These are phyloP conservation scores for Pantherophis guttatus DNA, from an alignment of 2,113 vertebrate genomes.

Conservation along the genomic window DNA sequence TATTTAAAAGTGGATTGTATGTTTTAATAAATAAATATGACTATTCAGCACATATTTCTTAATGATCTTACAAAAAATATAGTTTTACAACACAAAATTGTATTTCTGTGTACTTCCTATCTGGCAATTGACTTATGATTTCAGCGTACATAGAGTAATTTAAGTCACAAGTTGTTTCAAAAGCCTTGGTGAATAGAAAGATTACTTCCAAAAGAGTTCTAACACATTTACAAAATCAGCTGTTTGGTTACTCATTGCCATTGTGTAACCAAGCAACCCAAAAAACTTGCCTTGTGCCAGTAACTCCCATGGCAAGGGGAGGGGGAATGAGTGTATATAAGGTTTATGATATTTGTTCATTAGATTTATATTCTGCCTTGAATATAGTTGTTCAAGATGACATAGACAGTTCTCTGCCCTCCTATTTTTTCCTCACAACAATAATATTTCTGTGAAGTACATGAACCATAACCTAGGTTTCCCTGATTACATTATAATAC, in stretches of 20 bases:
- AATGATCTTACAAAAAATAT: background rate
- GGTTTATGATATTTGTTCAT: background rate
- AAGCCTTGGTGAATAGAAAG: background rate
- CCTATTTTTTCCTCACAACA: background rate
- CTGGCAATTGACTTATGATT: background rate
- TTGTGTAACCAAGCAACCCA: background rate
- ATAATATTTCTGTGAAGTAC: background rate
- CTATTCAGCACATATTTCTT: background rate
- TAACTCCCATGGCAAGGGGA: background rate
- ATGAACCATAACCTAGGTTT: background rate
- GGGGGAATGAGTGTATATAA: background rate
- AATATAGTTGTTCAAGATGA: background rate
- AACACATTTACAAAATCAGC: background rate
- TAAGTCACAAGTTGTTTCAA: background rate
- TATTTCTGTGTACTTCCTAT: background rate
- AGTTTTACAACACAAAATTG: background rate
- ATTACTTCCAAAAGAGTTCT: background rate
- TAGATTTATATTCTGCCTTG: background rate
- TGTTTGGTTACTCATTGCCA: background rate
- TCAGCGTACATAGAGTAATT: background rate
- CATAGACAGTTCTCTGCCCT: background rate
- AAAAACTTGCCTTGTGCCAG: background rate
- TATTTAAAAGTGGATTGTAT: background rate
- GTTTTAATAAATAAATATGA: background rate
- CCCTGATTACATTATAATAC: background rate